These are phyloP conservation scores for Coleophora flavipennella DNA, from an alignment of 2,888 invertebrate species.

Conservation along the genomic window DNA sequence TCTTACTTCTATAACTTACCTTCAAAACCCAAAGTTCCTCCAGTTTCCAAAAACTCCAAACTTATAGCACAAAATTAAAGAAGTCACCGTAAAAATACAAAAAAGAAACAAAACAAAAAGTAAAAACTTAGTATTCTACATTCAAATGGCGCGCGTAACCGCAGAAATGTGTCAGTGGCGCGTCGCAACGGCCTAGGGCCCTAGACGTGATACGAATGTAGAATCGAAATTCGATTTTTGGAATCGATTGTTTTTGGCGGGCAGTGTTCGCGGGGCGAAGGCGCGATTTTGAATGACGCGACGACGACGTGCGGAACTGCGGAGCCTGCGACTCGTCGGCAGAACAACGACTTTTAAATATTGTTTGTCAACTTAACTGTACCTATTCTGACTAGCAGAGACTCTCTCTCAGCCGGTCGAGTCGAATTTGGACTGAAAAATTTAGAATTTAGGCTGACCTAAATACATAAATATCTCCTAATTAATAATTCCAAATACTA, in stretches of 20 bases:
- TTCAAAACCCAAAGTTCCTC: slow-evolving; percentile 20
- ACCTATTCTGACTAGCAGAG: slow-evolving; percentile 9
- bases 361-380: slow-evolving; percentile 65
- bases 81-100: slow-evolving; percentile 45
- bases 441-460: no score
- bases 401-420: no score
- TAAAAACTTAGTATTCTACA: slow-evolving; percentile 46
- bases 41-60: slow-evolving; percentile 25
- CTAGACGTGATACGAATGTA: slow-evolving; percentile 48
- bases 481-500: no score
- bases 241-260: slow-evolving; percentile 46
- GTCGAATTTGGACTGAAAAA: no score
- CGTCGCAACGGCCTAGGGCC: slow-evolving; percentile 60
- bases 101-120: slow-evolving; percentile 40
- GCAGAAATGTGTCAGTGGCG: slow-evolving; percentile 71
- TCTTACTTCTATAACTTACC: slow-evolving; percentile 37
- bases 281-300: slow-evolving; percentile 58
- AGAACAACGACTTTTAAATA: slow-evolving; percentile 71
- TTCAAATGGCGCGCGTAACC: slow-evolving; percentile 63
- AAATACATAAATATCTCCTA: no score
- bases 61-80: slow-evolving; percentile 31
- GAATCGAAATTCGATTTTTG: slow-evolving; percentile 45
- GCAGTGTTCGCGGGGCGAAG: slow-evolving; percentile 43
- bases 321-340: slow-evolving; percentile 57
- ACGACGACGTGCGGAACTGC: slow-evolving; percentile 41